Base-by-base conservation (phyloP, 2,113 vertebrate species). In the Promerops cafer region DNA sequence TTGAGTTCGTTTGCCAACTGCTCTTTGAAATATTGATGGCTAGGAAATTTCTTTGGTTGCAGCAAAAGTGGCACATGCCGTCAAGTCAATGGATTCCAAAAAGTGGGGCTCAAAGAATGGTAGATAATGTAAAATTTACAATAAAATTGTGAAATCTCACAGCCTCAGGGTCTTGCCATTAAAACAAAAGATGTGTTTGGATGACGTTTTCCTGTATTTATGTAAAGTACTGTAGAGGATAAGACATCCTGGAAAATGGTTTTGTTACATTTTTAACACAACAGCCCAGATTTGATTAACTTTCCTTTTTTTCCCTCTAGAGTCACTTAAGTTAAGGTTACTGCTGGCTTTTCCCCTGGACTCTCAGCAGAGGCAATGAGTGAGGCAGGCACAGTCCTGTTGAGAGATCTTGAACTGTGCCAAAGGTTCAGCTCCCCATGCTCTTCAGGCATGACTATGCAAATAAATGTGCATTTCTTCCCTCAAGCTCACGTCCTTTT, bases 391-490 rank as follows among this genome's bases (percentile, higher is more conserved):
- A n/a, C 35, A 66, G 33, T 31, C 24, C 76, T 70, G 21, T 56
- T 49, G 57, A 91, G 83, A 65, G 50, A 65, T 74, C 52, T 94
- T 91, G 76, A 88, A 24, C 47, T 64, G 27, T 65, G 45, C 89
- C 30, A 28, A 66, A 66, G 83, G 90, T 77, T 90, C 68, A 59
- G 22, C 83, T 93, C 79, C 79, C 64, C 7, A 0, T n/a, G 60
- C 68, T 85, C 82, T 76, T 88, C 79, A 78, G 71, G 76, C 72
- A 56, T 75, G 60, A 68, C 83, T 75, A 54, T 78, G 68, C 80
- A 86, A 89, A 92, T 92, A 86, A 86, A 93, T 86, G 82, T 90
- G 52, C 68, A 20, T 90, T 96, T 83, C 47, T 59, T 86, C 40
- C 60, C 59, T 59, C 60, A 30, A 6, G 66, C 59, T 91, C 54